Conservation (phyloP, 2,888 invertebrate species). For the Eledona agricola region DNA sequence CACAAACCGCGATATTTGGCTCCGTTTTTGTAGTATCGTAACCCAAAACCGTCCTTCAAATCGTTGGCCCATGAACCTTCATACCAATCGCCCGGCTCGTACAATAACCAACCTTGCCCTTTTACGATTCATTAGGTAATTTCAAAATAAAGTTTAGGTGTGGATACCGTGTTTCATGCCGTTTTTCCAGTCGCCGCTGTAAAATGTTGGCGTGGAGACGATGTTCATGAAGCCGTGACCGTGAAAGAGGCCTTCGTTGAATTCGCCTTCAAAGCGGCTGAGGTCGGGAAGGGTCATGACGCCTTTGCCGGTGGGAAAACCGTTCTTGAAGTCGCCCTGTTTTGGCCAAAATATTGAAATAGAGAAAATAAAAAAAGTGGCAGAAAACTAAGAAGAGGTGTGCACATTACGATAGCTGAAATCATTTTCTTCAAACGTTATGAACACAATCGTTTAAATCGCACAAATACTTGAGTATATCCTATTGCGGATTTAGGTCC, state of each 20-base stretch:
- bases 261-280: slow-evolving; percentile 69
- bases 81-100: slow-evolving; percentile 57
- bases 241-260: slow-evolving; percentile 65
- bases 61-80: slow-evolving; percentile 62
- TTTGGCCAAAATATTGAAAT: too few species aligned
- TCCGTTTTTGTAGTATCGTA: slow-evolving; percentile 66
- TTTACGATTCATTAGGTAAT: too few species aligned
- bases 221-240: slow-evolving; percentile 58
- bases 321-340: slow-evolving; percentile 70
- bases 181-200: slow-evolving; percentile 60
- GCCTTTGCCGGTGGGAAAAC: slow-evolving; percentile 67
- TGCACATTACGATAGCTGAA: too few species aligned
- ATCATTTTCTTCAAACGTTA: too few species aligned
- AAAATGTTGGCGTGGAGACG: slow-evolving; percentile 49
- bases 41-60: slow-evolving; percentile 64
- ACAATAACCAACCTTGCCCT: slow-evolving; percentile 59
- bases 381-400: too few species aligned
- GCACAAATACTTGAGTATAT: too few species aligned
- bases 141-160: neutral
- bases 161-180: slow-evolving; percentile 56
- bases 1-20: slow-evolving; percentile 68
- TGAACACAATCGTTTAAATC: too few species aligned
- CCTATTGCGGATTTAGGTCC: too few species aligned
- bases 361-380: neutral
- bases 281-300: slow-evolving; percentile 66